These are phyloP conservation scores for Callipepla squamata DNA, from an alignment of 2,113 vertebrate species.

Conservation along the genomic window DNA sequence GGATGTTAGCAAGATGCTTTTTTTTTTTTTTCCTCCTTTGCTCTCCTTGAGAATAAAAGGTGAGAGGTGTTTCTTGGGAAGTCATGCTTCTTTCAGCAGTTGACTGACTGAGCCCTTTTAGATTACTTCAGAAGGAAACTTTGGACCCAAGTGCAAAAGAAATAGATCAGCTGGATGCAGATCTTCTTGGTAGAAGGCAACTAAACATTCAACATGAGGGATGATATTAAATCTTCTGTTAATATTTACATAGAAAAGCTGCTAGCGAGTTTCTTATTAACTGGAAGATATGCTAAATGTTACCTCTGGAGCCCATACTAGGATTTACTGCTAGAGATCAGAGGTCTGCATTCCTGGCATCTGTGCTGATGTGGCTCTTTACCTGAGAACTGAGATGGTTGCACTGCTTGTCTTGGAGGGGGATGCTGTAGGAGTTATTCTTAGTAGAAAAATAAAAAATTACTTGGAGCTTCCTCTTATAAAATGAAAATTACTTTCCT, in stretches of 20 bases:
- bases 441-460: background rate
- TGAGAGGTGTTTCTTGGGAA: background rate
- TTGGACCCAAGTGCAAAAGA: background rate
- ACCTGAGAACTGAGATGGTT: background rate
- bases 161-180: background rate
- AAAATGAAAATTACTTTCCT: background rate
- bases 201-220: background rate
- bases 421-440: background rate
- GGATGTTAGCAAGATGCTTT: background rate
- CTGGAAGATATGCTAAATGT: background rate
- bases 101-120: background rate
- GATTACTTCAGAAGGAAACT: background rate
- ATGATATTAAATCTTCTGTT: background rate
- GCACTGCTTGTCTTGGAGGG: background rate
- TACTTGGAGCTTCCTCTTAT: background rate
- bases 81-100: background rate
- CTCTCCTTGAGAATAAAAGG: background rate
- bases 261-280: slow-evolving; percentile 33
- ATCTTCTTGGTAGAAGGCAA: background rate
- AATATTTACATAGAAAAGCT: slow-evolving; percentile 41
- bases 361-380: background rate
- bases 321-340: accelerated
- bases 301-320: background rate
- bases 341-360: background rate
- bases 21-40: accelerated